Conservation (phyloP, 2,797 vertebrate species). For the Nyctalus aviator region DNA sequence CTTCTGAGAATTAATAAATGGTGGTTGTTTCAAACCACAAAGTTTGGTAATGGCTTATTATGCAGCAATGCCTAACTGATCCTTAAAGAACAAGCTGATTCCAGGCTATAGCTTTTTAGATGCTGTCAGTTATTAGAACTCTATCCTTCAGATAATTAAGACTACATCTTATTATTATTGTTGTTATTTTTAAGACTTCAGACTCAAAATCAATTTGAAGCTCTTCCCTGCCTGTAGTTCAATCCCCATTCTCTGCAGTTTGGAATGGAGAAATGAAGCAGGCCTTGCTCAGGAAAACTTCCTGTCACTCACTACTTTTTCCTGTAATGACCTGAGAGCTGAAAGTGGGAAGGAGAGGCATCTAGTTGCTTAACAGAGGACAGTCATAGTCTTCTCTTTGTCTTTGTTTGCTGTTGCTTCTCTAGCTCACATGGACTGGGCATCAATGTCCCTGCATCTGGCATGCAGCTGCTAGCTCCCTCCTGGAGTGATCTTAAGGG, state of each 20-base stretch:
- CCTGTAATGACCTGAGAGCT: not conserved
- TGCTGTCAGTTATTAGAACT: slow-evolving; percentile 39
- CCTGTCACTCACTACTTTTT: not conserved
- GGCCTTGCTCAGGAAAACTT: not conserved
- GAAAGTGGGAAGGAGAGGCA: not conserved
- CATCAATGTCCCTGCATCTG: not conserved
- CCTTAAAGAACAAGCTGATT: slow-evolving; percentile 10
- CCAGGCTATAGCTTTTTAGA: not conserved
- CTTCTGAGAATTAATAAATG: slow-evolving; percentile 39
- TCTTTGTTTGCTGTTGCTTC: not conserved
- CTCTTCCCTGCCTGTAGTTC: not conserved
- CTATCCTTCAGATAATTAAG: slow-evolving; percentile 24
- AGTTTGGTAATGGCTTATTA: slow-evolving; percentile 27
- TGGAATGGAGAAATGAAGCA: not conserved
- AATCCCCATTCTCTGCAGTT: not conserved
- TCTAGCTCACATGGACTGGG: not conserved
- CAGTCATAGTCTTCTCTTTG: not conserved
- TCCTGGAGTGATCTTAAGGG: not conserved
- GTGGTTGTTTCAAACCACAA: not conserved
- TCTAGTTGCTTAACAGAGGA: not conserved
- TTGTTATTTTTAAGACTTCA: slow-evolving; percentile 29
- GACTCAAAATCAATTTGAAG: slow-evolving; percentile 53
- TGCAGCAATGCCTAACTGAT: not conserved
- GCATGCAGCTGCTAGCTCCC: not conserved
- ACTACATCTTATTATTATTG: not conserved